Evolutionary conservation across 2,797 vertebrate species (phyloP).

Genomic region (Delichon dasypus): DNA sequence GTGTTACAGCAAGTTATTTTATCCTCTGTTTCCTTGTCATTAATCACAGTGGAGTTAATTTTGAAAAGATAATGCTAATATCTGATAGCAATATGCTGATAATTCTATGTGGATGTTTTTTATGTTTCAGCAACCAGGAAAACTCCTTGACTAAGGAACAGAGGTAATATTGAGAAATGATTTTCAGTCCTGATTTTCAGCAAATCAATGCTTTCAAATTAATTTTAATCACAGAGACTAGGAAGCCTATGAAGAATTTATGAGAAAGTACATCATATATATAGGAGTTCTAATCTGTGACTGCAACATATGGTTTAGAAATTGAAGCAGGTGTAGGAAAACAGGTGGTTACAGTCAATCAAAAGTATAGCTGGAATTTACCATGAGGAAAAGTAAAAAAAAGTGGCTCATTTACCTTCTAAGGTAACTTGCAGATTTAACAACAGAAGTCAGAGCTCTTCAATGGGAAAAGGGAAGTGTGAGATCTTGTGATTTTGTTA

Average conservation of each 20-base stretch:
- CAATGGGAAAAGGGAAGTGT: background rate
- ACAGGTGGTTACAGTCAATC: slow-evolving; percentile 78
- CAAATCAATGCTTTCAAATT: slow-evolving; percentile 71
- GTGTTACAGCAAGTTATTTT: background rate
- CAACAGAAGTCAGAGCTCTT: slow-evolving; percentile 25
- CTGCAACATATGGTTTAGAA: slow-evolving; percentile 83
- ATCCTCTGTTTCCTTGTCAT: background rate
- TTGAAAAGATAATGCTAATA: background rate
- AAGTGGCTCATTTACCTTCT: slow-evolving; percentile 13
- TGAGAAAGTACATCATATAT: slow-evolving; percentile 63
- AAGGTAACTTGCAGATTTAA: slow-evolving; percentile 22
- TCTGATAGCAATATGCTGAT: background rate
- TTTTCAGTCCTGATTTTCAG: slow-evolving; percentile 58
- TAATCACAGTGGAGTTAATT: background rate
- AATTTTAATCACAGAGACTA: slow-evolving; percentile 60
- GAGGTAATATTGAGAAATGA: slow-evolving; percentile 8
- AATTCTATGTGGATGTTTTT: background rate
- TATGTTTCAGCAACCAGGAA: background rate
- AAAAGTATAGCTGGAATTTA: slow-evolving; percentile 61
- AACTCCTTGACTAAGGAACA: slow-evolving; percentile 34
- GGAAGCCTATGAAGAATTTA: slow-evolving; percentile 77
- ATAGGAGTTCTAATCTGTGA: slow-evolving; percentile 67
- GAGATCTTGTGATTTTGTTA: background rate
- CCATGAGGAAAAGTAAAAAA: background rate
- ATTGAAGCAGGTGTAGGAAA: slow-evolving; percentile 79